Percentiles rank a stretch among this genome's conserved stretches.
phyloP scores from a whole-genome alignment of 2,888 invertebrate genomes.

The Brachyopa scutellaris region DNA sequence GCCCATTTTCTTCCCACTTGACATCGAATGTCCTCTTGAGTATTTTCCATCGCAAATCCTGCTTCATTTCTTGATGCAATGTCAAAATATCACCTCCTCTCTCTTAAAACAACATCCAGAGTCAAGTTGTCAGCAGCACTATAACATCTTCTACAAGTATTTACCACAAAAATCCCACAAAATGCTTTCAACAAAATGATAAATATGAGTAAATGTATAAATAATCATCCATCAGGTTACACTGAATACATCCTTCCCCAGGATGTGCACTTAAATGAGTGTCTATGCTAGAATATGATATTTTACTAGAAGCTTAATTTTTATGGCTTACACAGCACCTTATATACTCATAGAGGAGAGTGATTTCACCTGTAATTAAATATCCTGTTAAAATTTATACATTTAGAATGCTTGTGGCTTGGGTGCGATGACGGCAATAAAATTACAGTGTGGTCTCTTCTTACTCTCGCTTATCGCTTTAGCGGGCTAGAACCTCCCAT shows the following conservation, averaged over 20 bases:
- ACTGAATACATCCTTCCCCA: conserved; percentile 8
- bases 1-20: no score
- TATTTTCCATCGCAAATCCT: no score
- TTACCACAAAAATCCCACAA: conserved; percentile 64
- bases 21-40: no score
- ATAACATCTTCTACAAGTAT: conserved; percentile 39
- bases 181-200: conserved; percentile 60
- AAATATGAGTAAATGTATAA: no score
- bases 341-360: conserved; percentile 44
- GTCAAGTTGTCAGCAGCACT: conserved; percentile 1
- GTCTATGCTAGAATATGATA: conserved; percentile 48
- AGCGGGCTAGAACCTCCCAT: not conserved
- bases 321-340: conserved; percentile 67
- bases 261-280: conserved; percentile 26
- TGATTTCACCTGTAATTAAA: conserved; percentile 71
- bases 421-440: conserved; percentile 61
- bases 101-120: conserved; percentile 11
- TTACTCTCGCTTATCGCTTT: conserved; percentile 30
- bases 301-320: conserved; percentile 55
- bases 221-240: conserved; percentile 50
- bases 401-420: conserved; percentile 64
- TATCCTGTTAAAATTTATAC: conserved; percentile 69
- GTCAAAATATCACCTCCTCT: conserved; percentile 58
- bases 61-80: no score
- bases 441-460: conserved; percentile 55